Conservation (phyloP, 2,888 invertebrate genomes). For the Drosophila neonasuta region DNA sequence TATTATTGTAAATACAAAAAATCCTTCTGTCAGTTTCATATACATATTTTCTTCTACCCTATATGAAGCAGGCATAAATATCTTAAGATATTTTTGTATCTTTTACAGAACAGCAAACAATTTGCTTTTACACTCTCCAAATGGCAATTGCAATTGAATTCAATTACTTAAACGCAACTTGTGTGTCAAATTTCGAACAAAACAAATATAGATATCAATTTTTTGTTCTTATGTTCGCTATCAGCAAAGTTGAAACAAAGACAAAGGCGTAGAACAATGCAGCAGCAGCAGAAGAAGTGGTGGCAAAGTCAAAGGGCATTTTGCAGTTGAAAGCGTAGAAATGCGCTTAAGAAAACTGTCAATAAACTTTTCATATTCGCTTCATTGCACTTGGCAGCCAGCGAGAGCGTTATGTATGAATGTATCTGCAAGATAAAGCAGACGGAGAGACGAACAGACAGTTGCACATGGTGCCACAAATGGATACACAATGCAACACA, state of each 20-base stretch:
- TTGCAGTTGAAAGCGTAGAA: conserved; percentile 43
- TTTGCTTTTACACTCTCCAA: conserved; percentile 9
- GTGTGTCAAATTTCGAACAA: conserved; percentile 44
- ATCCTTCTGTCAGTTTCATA: too few relatives aligned
- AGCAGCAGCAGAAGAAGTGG: neutral
- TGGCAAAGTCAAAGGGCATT: conserved; percentile 60
- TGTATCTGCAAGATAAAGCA: conserved; percentile 27
- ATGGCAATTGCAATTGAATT: conserved; percentile 54
- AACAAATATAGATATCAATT: conserved; percentile 48
- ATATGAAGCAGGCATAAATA: neutral
- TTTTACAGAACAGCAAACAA: neutral
- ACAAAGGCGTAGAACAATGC: conserved; percentile 41
- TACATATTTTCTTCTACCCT: too few relatives aligned
- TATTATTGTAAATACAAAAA: too few relatives aligned
- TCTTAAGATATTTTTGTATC: conserved; percentile 1
- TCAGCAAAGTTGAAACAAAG: conserved; percentile 31
- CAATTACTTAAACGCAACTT: conserved; percentile 62
- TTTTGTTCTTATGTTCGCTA: neutral
- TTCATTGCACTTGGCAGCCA: conserved; percentile 65
- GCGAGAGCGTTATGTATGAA: conserved; percentile 5
- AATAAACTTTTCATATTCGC: conserved; percentile 67
- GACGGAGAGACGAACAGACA: neutral
- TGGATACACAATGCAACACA: conserved; percentile 35
- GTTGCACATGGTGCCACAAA: conserved; percentile 19
- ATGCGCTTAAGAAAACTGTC: conserved; percentile 73